Base-by-base conservation (phyloP, 1,140 invertebrate species). In the Medauroidea extradentata region DNA sequence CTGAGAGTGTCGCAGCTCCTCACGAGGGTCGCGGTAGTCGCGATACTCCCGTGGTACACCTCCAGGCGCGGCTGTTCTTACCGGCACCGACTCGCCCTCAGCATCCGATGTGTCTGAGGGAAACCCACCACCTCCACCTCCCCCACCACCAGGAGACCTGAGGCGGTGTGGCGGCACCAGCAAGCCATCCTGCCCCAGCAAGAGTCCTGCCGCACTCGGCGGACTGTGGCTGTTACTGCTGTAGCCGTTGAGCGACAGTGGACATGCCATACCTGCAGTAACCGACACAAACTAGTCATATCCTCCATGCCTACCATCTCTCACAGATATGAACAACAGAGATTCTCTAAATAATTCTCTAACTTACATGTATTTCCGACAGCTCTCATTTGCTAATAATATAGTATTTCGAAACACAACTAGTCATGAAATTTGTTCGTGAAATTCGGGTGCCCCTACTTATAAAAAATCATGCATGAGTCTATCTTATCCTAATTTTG, bases 211-310 rank as follows among this genome's bases (percentile, higher is more conserved):
- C 29, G 82, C 80, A 64, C 82, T 82, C 0, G 78, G 76, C 16
- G 83, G 81, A 65, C 81, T 83, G 58, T 83, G 82, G 61, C 79
- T 80, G 65, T 77, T 77, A 66, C 80, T 84, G 62, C 79, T 83
- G 61, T 84, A 85, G 16, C 83, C 83, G 65, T 85, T 85, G 7
- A 81, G 67, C 4, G 78, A 72, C 34, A 83, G 69, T 64, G 81
- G 81, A 51, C 79, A 80, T 38, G 76, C 68, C 44, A 82, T 57
- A 16, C 79, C 79, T 52, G 79, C 74, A 24, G 66, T n/a, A n/a
- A n/a, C 5, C 29, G 29, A 34, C 29, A 34, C 29, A 34, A 34
- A n/a, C n/a, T n/a, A n/a, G n/a, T n/a, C n/a, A n/a, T n/a, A n/a
- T n/a, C n/a, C n/a, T n/a, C n/a, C n/a, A n/a, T n/a, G n/a, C n/a